These are phyloP conservation scores for Irena cyanogastra DNA, from an alignment of 2,113 vertebrate genomes.

Conservation along the genomic window DNA sequence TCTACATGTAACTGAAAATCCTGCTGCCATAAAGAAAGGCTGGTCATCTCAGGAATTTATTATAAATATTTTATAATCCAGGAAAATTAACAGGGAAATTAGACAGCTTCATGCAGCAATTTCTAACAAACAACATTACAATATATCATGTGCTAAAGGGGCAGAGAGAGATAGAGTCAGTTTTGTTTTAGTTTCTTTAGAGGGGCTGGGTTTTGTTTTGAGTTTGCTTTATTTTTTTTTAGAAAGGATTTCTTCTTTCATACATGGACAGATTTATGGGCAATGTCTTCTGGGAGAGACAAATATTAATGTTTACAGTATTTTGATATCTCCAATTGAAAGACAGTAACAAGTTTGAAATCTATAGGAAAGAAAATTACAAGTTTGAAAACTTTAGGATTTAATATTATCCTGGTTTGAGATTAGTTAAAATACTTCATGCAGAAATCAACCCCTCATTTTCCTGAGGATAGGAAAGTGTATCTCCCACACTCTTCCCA, in stretches of 20 bases:
- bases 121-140: neutral
- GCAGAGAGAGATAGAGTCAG: neutral
- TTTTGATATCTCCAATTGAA: neutral
- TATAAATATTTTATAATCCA: neutral
- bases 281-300: neutral
- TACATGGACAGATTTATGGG: neutral
- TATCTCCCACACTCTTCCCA: neutral
- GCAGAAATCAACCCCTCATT: neutral
- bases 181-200: neutral
- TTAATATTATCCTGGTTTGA: neutral
- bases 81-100: neutral
- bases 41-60: neutral
- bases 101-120: neutral
- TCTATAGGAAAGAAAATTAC: neutral
- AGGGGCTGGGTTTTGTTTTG: accelerated
- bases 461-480: neutral
- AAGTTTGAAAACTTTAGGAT: neutral
- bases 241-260: neutral
- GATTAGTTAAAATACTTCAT: neutral
- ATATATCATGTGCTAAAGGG: neutral
- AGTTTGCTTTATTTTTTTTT: neutral
- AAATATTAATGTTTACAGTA: neutral
- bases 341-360: neutral
- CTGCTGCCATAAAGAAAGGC: neutral
- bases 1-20: neutral